phyloP scores from a whole-genome alignment of 2,888 invertebrate species.

The Cantharis rufa region DNA sequence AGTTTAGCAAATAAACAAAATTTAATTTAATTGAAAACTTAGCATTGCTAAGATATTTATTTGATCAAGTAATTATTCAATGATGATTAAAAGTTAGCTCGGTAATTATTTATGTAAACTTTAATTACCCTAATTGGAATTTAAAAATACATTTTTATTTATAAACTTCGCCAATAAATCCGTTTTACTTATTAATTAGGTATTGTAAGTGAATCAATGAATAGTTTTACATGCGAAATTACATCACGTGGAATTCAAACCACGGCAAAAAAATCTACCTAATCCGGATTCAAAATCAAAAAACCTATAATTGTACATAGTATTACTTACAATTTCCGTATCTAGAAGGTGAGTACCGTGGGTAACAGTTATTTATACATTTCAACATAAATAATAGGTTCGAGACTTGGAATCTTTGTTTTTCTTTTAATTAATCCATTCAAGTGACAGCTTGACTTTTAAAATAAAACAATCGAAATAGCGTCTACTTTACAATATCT shows the following conservation, averaged over 20 bases:
- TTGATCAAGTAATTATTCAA: neutral
- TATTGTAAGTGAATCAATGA: neutral
- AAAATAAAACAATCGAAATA: neutral
- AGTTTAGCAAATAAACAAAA: neutral
- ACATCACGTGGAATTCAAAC: neutral
- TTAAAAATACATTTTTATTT: neutral
- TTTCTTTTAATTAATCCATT: neutral
- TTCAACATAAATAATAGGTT: neutral
- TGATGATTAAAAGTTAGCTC: neutral
- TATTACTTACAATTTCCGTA: neutral
- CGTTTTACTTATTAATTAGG: neutral
- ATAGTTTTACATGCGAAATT: neutral
- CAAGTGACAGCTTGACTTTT: neutral
- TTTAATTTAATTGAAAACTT: neutral
- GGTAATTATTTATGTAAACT: neutral
- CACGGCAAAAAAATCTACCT: neutral
- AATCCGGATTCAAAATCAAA: neutral
- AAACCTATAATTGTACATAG: neutral
- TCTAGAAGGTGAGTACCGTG: neutral
- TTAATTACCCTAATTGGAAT: neutral
- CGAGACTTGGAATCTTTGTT: neutral
- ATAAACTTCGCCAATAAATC: neutral
- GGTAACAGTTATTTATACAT: neutral
- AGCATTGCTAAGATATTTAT: neutral
- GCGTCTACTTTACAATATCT: no score